These are phyloP conservation scores for Paramuricea clavata DNA, from an alignment of 92 coral and sea anemone species.

Conservation along the genomic window DNA sequence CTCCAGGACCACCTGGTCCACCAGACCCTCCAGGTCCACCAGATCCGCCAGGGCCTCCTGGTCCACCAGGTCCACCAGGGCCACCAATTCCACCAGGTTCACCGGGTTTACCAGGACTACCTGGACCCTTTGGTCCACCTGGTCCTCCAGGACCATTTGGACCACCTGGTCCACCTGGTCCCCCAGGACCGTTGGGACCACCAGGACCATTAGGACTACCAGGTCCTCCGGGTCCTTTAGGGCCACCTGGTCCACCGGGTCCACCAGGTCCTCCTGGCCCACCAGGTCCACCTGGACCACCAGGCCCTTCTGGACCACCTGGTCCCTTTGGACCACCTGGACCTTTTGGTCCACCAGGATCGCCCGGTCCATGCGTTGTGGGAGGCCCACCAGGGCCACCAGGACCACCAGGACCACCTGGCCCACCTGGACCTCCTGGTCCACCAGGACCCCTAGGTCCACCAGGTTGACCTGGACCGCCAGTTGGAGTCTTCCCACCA, in stretches of 20 bases:
- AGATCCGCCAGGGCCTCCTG: constrained; percentile 33
- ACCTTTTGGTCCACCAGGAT: constrained; percentile 35
- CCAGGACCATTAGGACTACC: not conserved
- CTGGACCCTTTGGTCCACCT: constrained; percentile 63
- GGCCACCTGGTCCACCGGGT: too few species aligned
- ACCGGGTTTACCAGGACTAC: constrained; percentile 31
- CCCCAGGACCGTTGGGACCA: constrained; percentile 43
- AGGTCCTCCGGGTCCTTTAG: not conserved
- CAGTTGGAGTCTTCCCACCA: constrained; percentile 72
- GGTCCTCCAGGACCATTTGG: constrained; percentile 68
- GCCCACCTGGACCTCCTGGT: constrained; percentile 16
- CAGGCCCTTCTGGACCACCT: constrained; percentile 14
- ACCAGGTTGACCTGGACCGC: constrained; percentile 77
- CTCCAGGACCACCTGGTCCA: constrained; percentile 30
- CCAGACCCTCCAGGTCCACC: constrained; percentile 32
- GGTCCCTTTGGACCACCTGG: constrained; percentile 57
- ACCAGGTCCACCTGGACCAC: not conserved
- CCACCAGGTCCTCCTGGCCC: not conserved
- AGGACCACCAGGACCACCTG: constrained; percentile 14
- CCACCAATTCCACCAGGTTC: constrained; percentile 10
- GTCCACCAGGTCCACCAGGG: constrained; percentile 29
- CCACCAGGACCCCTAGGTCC: constrained; percentile 72
- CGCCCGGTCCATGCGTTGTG: too few species aligned
- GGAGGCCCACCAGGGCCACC: constrained; percentile 25
- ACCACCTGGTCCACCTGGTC: constrained; percentile 66